phyloP scores from a whole-genome alignment of 2,797 vertebrate genomes.

The Trachurus trachurus region DNA sequence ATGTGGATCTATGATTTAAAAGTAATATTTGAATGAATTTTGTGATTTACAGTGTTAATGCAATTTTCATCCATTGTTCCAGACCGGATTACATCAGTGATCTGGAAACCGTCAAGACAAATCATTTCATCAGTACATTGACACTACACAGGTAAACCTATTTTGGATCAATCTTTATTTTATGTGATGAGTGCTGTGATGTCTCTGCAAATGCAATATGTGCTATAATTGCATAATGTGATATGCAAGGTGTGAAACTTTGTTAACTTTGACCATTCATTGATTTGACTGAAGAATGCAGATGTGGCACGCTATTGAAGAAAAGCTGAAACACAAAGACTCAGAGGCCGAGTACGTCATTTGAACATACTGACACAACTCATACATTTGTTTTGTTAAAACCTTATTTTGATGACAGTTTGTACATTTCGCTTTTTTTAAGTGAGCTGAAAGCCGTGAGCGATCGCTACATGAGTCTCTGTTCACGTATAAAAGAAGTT shows the following conservation, averaged over 20 bases:
- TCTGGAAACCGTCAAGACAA: conserved; percentile 78
- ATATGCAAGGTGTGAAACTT: not conserved
- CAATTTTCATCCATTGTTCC: conserved; percentile 21
- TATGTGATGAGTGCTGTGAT: not conserved
- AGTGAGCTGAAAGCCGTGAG: conserved; percentile 77
- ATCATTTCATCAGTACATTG: conserved; percentile 80
- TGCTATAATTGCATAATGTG: not conserved
- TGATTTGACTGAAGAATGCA: conserved; percentile 79
- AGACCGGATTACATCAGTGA: conserved; percentile 80
- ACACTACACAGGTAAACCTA: conserved; percentile 80
- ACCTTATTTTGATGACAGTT: not conserved
- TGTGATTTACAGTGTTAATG: not conserved
- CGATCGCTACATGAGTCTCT: conserved; percentile 77
- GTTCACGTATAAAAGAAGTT: conserved; percentile 78
- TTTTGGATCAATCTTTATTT: not conserved
- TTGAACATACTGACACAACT: not conserved
- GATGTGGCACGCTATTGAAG: conserved; percentile 81
- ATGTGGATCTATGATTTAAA: not conserved
- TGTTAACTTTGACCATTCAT: not conserved
- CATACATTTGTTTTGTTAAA: not conserved
- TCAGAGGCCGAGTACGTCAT: conserved; percentile 75
- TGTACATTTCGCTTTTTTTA: conserved; percentile 8
- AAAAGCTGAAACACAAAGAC: conserved; percentile 78
- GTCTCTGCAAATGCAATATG: not conserved
- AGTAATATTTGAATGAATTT: not conserved